Conservation (phyloP, 2,888 invertebrate genomes). For the Agrochola litura region DNA sequence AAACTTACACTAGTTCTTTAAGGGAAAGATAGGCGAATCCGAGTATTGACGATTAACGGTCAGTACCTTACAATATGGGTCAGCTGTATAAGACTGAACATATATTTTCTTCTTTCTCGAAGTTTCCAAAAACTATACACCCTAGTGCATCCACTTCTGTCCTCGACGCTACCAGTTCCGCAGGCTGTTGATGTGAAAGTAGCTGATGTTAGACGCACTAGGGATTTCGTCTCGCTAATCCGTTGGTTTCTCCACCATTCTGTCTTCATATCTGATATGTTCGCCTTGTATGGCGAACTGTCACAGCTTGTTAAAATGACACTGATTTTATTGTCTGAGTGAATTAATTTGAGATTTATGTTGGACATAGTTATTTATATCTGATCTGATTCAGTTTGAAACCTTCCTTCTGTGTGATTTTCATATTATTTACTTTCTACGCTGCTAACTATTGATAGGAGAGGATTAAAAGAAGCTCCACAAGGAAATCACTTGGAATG, state of each 20-base stretch:
- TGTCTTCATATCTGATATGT: conserved; percentile 50
- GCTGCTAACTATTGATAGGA: background rate
- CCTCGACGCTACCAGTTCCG: conserved; percentile 55
- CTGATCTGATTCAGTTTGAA: background rate
- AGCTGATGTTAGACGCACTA: conserved; percentile 73
- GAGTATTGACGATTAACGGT: background rate
- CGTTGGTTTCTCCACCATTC: conserved; percentile 73
- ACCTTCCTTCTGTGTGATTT: background rate
- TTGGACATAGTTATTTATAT: background rate
- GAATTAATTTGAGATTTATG: conserved; percentile 15
- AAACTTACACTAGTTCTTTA: too few species aligned
- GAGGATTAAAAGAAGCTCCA: background rate
- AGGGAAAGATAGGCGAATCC: background rate
- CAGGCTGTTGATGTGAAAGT: conserved; percentile 75
- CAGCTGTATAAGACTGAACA: background rate
- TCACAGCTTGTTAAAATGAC: conserved; percentile 47
- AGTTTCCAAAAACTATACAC: background rate
- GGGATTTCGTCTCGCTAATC: conserved; percentile 79
- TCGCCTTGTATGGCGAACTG: conserved; percentile 56
- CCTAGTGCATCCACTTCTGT: conserved; percentile 35
- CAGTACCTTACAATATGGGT: background rate
- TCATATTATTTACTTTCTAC: background rate
- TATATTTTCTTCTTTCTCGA: background rate
- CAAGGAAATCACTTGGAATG: background rate
- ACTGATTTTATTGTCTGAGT: conserved; percentile 38